These are phyloP conservation scores for Potorous gilbertii DNA, from an alignment of 2,797 vertebrate genomes.

Conservation along the genomic window DNA sequence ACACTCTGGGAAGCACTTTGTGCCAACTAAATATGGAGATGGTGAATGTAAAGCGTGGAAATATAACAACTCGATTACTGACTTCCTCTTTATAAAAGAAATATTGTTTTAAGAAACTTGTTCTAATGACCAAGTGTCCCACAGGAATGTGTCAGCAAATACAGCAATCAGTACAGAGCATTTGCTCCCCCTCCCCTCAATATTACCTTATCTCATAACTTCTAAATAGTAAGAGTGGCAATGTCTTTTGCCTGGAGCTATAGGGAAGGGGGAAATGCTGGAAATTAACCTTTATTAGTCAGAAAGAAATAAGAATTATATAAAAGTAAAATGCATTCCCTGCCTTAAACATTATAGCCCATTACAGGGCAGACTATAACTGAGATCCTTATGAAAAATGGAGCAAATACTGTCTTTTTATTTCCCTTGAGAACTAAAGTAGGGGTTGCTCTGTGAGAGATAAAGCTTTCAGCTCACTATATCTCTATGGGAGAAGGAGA, in stretches of 20 bases:
- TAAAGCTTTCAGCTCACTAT: constrained; percentile 32
- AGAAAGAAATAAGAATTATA: constrained; percentile 50
- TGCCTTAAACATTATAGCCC: background rate
- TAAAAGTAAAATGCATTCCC: background rate
- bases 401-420: background rate
- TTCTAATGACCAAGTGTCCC: constrained; percentile 75
- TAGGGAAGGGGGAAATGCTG: constrained; percentile 22
- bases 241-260: constrained; percentile 29
- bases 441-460: background rate
- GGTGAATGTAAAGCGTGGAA: constrained; percentile 75
- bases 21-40: constrained; percentile 64
- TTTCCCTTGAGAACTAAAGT: constrained; percentile 35
- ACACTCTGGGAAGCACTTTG: constrained; percentile 65
- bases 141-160: constrained; percentile 78
- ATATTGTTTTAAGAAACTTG: constrained; percentile 75
- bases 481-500: background rate
- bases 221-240: constrained; percentile 61
- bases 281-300: constrained; percentile 59
- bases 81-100: constrained; percentile 79
- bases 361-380: background rate
- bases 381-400: background rate
- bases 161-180: constrained; percentile 44
- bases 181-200: constrained; percentile 33
- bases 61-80: constrained; percentile 76
- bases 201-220: constrained; percentile 72